Evolutionary conservation across 2,797 vertebrate genomes (phyloP).

Genomic region (Sebastes cheni): DNA sequence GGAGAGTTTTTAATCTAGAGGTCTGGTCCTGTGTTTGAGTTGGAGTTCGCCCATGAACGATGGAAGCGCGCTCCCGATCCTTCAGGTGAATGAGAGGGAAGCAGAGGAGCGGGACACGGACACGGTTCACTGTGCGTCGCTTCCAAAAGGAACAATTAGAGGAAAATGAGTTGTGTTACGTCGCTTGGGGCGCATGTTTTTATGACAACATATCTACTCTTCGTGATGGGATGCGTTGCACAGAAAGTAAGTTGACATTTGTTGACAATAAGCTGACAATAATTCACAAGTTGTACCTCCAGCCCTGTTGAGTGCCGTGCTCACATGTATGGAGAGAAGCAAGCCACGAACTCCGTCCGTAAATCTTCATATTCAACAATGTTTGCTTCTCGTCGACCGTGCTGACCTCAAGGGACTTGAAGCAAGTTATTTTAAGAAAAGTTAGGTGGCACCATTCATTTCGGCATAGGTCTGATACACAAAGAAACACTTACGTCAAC

Average conservation of each 20-base stretch:
- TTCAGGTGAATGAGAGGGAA: slow-evolving; percentile 82
- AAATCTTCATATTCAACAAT: slow-evolving; percentile 37
- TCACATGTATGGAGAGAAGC: slow-evolving; percentile 27
- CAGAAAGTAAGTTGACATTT: slow-evolving; percentile 82
- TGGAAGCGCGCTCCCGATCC: slow-evolving; percentile 82
- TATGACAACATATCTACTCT: slow-evolving; percentile 76
- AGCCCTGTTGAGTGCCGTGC: slow-evolving; percentile 24
- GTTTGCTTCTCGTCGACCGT: slow-evolving; percentile 13
- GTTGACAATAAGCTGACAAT: slow-evolving; percentile 30
- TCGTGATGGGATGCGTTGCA: slow-evolving; percentile 77
- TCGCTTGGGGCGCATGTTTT: slow-evolving; percentile 71
- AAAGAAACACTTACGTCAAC: not conserved
- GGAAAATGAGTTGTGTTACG: slow-evolving; percentile 72
- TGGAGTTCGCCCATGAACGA: slow-evolving; percentile 70
- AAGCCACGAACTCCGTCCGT: slow-evolving; percentile 4
- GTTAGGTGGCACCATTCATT: not conserved
- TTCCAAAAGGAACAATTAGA: slow-evolving; percentile 57
- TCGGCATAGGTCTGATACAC: slow-evolving; percentile 17
- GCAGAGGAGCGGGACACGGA: slow-evolving; percentile 72
- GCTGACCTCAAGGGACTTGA: not conserved
- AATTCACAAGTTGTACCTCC: slow-evolving; percentile 37
- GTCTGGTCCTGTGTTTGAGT: slow-evolving; percentile 49
- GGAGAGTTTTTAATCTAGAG: slow-evolving; percentile 1
- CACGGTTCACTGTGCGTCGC: slow-evolving; percentile 64
- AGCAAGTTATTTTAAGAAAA: not conserved